phyloP scores from a whole-genome alignment of 2,888 invertebrate genomes.

The Selenia dentaria region DNA sequence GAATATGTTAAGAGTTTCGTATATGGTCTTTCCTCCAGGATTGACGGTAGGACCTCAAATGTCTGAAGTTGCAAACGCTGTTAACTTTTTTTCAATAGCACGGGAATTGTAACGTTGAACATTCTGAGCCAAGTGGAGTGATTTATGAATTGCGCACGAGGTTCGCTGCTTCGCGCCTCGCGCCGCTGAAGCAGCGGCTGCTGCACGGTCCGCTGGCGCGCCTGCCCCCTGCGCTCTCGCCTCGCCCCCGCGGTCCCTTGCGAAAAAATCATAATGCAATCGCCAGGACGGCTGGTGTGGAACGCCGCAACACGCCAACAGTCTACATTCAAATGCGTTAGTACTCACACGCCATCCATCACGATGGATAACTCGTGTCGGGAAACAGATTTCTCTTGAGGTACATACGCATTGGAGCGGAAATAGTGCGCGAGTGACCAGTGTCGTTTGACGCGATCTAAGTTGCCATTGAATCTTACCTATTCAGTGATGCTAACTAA shows the following conservation, averaged over 20 bases:
- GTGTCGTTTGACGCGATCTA: conserved; percentile 48
- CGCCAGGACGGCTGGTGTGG: conserved; percentile 82
- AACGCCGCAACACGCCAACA: conserved; percentile 80
- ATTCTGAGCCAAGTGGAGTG: conserved; percentile 40
- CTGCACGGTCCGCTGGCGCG: conserved; percentile 77
- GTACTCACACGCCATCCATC: conserved; percentile 82
- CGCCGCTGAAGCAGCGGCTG: conserved; percentile 59
- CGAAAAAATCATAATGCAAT: conserved; percentile 84
- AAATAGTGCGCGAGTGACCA: conserved; percentile 52
- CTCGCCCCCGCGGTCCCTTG: conserved; percentile 79
- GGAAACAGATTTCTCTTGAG: conserved; percentile 76
- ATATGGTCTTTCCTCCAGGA: not conserved
- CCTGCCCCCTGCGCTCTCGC: conserved; percentile 56
- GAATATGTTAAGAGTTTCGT: not conserved
- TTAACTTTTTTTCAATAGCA: conserved; percentile 21
- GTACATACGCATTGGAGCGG: conserved; percentile 61
- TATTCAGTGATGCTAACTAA: conserved; percentile 78
- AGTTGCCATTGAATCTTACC: conserved; percentile 73
- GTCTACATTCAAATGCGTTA: conserved; percentile 81
- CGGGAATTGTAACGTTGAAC: conserved; percentile 42
- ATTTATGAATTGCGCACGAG: conserved; percentile 47
- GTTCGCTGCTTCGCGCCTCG: conserved; percentile 65
- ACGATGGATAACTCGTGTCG: conserved; percentile 77
- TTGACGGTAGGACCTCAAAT: not conserved
- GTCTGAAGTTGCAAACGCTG: not conserved